phyloP scores from a whole-genome alignment of 2,888 invertebrate genomes.

The Creontiades dilutus region DNA sequence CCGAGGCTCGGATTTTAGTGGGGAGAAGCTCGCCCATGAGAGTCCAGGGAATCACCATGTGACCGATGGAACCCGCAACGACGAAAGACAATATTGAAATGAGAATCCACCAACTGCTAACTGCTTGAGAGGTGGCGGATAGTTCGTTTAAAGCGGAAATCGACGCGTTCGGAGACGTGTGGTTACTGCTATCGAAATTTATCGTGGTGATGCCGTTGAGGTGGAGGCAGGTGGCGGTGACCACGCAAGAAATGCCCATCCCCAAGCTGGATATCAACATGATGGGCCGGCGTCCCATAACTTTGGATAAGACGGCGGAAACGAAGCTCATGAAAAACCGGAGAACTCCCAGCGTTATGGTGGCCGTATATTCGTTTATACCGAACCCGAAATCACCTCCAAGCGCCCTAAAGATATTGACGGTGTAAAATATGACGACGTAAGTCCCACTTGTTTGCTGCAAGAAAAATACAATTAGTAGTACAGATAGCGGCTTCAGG shows the following conservation, averaged over 20 bases:
- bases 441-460: slow-evolving; percentile 82
- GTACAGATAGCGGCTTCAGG: slow-evolving; percentile 80
- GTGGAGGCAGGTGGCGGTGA: slow-evolving; percentile 67
- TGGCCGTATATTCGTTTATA: slow-evolving; percentile 79
- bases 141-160: background rate
- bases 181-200: slow-evolving; percentile 51
- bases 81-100: slow-evolving; percentile 80
- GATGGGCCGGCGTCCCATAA: slow-evolving; percentile 80
- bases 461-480: slow-evolving; percentile 80
- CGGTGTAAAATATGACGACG: slow-evolving; percentile 82
- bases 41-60: slow-evolving; percentile 82
- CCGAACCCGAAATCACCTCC: slow-evolving; percentile 79
- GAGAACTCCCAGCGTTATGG: slow-evolving; percentile 80
- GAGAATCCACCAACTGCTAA: slow-evolving; percentile 76
- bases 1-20: slow-evolving; percentile 80
- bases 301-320: slow-evolving; percentile 80
- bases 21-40: slow-evolving; percentile 81
- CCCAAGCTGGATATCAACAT: slow-evolving; percentile 81
- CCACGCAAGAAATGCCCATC: slow-evolving; percentile 79
- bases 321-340: slow-evolving; percentile 81
- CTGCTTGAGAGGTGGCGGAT: background rate
- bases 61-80: slow-evolving; percentile 81
- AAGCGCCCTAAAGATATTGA: slow-evolving; percentile 80
- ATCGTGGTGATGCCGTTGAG: slow-evolving; percentile 68
- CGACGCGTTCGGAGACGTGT: slow-evolving; percentile 9